phyloP scores from a whole-genome alignment of 2,888 invertebrate species.

The Dasypogon diadema region DNA sequence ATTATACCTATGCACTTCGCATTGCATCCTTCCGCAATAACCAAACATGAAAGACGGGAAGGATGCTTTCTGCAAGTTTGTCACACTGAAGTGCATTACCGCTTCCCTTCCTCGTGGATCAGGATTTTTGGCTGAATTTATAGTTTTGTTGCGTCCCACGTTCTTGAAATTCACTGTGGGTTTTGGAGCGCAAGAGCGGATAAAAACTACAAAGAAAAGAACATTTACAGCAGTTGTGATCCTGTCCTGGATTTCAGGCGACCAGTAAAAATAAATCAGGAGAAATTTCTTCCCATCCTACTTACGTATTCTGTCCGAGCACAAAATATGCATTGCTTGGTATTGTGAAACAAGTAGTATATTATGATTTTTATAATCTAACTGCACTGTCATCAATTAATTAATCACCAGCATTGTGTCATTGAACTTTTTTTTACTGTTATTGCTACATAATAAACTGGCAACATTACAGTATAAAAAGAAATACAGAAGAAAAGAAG shows the following conservation, averaged over 20 bases:
- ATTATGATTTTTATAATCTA: too few species aligned
- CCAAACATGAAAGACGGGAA: conserved; percentile 37
- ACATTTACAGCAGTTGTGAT: conserved; percentile 35
- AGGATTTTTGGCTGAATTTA: conserved; percentile 46
- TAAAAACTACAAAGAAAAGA: conserved; percentile 16
- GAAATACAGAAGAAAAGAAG: too few species aligned
- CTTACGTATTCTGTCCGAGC: conserved; percentile 19
- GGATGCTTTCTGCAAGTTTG: conserved; percentile 43
- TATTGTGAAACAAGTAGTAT: too few species aligned
- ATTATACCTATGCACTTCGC: conserved; percentile 24
- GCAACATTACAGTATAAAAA: too few species aligned
- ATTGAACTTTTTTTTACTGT: too few species aligned
- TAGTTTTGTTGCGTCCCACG: conserved; percentile 44
- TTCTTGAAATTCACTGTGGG: conserved; percentile 31
- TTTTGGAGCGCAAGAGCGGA: conserved; percentile 3
- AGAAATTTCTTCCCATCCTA: conserved; percentile 9
- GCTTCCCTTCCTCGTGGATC: conserved; percentile 30
- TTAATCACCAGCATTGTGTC: too few species aligned
- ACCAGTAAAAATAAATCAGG: conserved; percentile 3
- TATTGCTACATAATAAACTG: too few species aligned
- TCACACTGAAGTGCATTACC: conserved; percentile 42
- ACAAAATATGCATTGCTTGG: conserved; percentile 18
- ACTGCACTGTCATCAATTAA: too few species aligned
- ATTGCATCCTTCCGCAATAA: conserved; percentile 42
- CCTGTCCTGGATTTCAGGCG: conserved; percentile 26